Conservation (phyloP, 2,113 vertebrate species). For the Sciurus niger region DNA sequence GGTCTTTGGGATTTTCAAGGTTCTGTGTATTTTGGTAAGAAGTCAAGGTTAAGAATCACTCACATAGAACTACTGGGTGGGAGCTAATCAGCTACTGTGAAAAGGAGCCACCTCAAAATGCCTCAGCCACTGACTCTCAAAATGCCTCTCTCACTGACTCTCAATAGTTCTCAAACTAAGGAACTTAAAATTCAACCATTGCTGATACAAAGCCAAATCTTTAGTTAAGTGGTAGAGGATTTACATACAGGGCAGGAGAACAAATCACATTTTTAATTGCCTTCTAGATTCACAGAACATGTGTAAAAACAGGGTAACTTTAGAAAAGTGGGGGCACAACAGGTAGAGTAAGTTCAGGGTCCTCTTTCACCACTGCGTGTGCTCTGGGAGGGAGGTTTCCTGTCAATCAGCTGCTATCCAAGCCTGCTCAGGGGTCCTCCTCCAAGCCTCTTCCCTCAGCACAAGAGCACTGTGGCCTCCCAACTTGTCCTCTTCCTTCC, state of each 20-base stretch:
- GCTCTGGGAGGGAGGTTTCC: too few relatives aligned
- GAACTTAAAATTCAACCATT: neutral
- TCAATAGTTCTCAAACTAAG: neutral
- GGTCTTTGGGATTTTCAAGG: neutral
- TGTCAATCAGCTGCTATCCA: neutral
- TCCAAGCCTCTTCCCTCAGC: neutral
- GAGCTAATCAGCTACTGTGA: neutral
- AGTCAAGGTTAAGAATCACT: neutral
- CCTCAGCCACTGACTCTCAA: neutral
- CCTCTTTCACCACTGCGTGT: neutral
- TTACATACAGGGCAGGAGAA: constrained; percentile 17
- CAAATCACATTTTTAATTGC: neutral
- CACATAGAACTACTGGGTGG: neutral
- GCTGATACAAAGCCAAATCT: neutral
- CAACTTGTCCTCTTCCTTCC: neutral
- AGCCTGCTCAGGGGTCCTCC: too few relatives aligned
- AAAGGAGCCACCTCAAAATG: neutral
- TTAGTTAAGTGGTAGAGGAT: neutral
- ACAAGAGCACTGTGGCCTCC: neutral
- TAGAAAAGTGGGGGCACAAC: neutral
- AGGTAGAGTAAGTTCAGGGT: neutral
- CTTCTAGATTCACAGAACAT: neutral
- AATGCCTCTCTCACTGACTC: neutral
- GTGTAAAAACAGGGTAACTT: neutral
- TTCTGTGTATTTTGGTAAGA: neutral